Evolutionary conservation across 2,113 vertebrate genomes (phyloP), one percentile per base, ranked within the genome.

Genomic region (Dolichotis patagonum): DNA sequence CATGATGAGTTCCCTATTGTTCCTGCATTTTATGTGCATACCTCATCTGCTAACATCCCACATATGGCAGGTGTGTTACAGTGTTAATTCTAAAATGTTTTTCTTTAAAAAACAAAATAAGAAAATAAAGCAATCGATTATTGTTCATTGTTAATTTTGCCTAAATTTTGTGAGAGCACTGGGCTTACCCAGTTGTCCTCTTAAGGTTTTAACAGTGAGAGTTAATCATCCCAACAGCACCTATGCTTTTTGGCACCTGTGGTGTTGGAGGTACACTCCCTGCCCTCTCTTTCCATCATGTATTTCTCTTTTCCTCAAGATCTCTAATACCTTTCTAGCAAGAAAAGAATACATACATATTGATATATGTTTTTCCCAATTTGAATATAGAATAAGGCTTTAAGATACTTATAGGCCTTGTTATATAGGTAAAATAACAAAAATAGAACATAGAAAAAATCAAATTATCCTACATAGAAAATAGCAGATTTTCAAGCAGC

Each of bases 371-470:
- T 92, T 62, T 60, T 7, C 46, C 17, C 20, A 73, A 38, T 77
- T 38, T 83, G n/a, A 77, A 49, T 85, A 26, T 63, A 83, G 46
- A 82, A 58, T 54, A 81, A 62, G 80, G 46, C 17, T 77, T 83
- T 82, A 88, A 88, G 35, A 85, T 90, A 73, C 13, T 52, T 73
- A 13, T 41, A 41, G 56, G 16, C 17, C 43, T 90, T n/a, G 8
- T 63, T 92, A 63, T 92, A 63, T 10, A 82, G 13, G 46, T 92
- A 92, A 88, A 83, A 92, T 73, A 91, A 85, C 43, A 81, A 81
- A 83, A 81, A 95, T 28, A 81, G 32, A 90, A 78, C 49, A 84
- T 56, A 77, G 58, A 80, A 90, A 78, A 38, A 41, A 85, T 75
- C 26, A 88, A 60, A 78, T 85, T 26, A 38, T 32, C 35, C 89